Conservation (phyloP, 2,888 invertebrate genomes). For the Brassicogethes aeneus region DNA sequence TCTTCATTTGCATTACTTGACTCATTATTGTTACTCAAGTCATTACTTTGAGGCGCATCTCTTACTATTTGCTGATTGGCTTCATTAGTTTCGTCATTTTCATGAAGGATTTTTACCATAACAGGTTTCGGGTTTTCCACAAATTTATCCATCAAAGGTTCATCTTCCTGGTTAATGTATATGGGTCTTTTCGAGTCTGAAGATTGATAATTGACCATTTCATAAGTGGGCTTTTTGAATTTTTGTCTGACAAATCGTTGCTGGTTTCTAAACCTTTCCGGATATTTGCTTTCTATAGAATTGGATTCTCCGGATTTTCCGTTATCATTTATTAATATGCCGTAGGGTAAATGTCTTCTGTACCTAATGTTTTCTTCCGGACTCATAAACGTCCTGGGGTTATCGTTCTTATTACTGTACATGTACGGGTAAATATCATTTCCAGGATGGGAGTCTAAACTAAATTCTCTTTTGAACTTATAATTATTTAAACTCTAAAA, state of each 20-base stretch:
- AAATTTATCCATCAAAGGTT: neutral
- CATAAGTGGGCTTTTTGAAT: neutral
- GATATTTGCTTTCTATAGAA: neutral
- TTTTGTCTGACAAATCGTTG: neutral
- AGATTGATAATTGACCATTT: neutral
- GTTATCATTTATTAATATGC: constrained; percentile 3
- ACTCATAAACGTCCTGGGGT: constrained; percentile 11
- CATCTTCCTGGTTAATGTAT: neutral
- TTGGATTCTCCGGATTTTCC: neutral
- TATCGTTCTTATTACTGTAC: constrained; percentile 8
- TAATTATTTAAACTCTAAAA: too few species aligned
- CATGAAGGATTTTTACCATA: neutral
- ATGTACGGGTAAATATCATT: constrained; percentile 23
- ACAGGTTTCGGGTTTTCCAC: neutral
- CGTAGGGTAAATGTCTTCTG: neutral
- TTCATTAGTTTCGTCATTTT: too few species aligned
- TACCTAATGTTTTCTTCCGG: neutral
- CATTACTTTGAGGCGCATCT: neutral
- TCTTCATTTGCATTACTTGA: neutral
- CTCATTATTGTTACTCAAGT: neutral
- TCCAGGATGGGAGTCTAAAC: constrained; percentile 7
- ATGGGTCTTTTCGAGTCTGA: neutral
- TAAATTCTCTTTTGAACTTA: neutral
- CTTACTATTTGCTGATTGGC: neutral
- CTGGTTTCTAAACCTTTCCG: neutral